These are phyloP conservation scores for Eledona agricola DNA, from an alignment of 2,888 invertebrate genomes.

Conservation along the genomic window DNA sequence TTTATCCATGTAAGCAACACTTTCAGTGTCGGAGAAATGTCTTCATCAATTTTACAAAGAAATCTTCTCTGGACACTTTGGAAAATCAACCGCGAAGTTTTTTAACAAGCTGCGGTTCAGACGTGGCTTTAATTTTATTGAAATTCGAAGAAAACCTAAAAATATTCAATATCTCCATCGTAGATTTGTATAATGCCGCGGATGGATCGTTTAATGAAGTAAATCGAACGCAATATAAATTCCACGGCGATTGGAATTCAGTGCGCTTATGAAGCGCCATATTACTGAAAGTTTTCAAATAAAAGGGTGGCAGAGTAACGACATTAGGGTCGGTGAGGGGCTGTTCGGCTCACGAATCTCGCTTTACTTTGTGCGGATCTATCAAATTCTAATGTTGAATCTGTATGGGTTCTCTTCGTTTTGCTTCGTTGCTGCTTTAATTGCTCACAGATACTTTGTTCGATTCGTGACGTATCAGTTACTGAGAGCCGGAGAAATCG, in stretches of 20 bases:
- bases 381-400: conserved; percentile 23
- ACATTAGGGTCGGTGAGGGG: conserved; percentile 34
- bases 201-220: conserved; percentile 44
- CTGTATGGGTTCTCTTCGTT: no score
- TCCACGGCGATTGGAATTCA: conserved; percentile 47
- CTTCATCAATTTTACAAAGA: no score
- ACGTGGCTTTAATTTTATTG: not conserved
- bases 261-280: conserved; percentile 50
- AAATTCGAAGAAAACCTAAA: no score
- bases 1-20: no score
- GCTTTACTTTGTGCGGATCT: conserved; percentile 23
- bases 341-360: conserved; percentile 10
- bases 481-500: no score
- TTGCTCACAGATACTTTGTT: conserved; percentile 6
- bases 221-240: conserved; percentile 59
- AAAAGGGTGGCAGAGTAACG: conserved; percentile 39
- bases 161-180: conserved; percentile 24
- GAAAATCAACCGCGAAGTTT: no score
- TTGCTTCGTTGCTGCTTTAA: conserved; percentile 17
- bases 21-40: no score
- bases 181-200: conserved; percentile 33
- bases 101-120: not conserved
- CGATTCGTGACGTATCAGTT: conserved; percentile 8
- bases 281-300: conserved; percentile 56
- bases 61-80: no score